Evolutionary conservation across 2,113 vertebrate species (phyloP), one percentile per base, ranked within the genome.

Genomic region (Cottus gobio): DNA sequence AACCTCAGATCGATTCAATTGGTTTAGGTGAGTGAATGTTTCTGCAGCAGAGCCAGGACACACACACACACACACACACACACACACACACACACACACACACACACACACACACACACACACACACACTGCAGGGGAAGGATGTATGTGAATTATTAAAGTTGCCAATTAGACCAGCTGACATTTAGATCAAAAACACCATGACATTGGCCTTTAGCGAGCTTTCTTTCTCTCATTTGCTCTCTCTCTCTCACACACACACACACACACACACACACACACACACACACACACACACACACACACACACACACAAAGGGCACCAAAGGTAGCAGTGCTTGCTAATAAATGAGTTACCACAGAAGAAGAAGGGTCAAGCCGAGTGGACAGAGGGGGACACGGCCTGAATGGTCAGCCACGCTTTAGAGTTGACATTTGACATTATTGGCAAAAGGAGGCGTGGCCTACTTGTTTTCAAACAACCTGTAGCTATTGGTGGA

Each of bases 181-280:
- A 93, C 91, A 93, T 95, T 95, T 94, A 82, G 89, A 92, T 93
- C 90, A 94, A 92, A 93, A 91, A 88, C 86, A 88, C 85, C 80
- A 76, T 82, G 91, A 92, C 77, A 84, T 58, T 88, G 90, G 77
- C 91, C 89, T 93, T 95, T 90, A 91, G 79, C 69, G 24, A 79
- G 67, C 75, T 79, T 65, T 77, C 73, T 75, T 66, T 62, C 63
- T 62, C 54, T 31, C 61, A 30, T 57, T 37, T 63, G 56, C 75
- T 58, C 28, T 39, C 61, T 12, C 28, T 30, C 36, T 56, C n/a
- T 48, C 46, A 42, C 22, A 39, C 50, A 42, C 30, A 39, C 42
- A 69, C 65, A 65, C 60, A 39, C 62, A 67, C 71, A 48, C 66
- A 50, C 22, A 80, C 44, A 68, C 54, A 71, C 60, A 46, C 36